Conservation (phyloP, 1,140 invertebrate species). For the Anastatus disparis region DNA sequence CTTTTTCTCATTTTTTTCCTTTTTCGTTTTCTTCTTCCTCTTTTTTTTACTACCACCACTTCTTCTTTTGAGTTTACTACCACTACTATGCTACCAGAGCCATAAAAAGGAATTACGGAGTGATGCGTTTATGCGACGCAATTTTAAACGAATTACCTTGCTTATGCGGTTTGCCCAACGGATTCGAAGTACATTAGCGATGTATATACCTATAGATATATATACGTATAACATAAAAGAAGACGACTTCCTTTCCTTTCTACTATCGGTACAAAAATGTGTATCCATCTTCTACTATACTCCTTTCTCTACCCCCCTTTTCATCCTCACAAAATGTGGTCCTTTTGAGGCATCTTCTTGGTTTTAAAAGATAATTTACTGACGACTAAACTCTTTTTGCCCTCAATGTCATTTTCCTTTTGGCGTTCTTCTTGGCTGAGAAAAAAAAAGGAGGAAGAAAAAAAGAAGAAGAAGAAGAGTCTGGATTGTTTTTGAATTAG, state of each 20-base stretch:
- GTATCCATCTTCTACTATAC: too few species aligned
- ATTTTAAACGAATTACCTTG: conserved; percentile 53
- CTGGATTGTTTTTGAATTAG: conserved; percentile 30
- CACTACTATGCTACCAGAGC: background rate
- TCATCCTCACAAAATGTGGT: too few species aligned
- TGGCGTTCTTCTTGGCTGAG: conserved; percentile 35
- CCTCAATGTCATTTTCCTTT: background rate
- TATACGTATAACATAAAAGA: background rate
- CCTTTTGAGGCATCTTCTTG: background rate
- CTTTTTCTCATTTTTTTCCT: background rate
- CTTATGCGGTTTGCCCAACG: conserved; percentile 21
- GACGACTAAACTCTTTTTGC: conserved; percentile 6
- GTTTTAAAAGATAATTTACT: conserved; percentile 39
- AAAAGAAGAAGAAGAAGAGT: conserved; percentile 29
- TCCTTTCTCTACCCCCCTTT: too few species aligned
- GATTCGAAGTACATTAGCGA: conserved; percentile 53
- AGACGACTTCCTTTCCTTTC: conserved; percentile 10
- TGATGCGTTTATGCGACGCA: conserved; percentile 49
- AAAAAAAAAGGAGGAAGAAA: conserved; percentile 6
- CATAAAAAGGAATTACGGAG: conserved; percentile 40
- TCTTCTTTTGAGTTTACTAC: background rate
- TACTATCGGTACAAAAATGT: conserved; percentile 28
- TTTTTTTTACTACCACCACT: too few species aligned
- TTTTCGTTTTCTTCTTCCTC: background rate
- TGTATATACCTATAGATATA: background rate